A percentile compares a stretch with the other conserved stretches of the same genome.
Conservation (phyloP, 2,888 invertebrate genomes). For the Drosophila hamatofila region DNA sequence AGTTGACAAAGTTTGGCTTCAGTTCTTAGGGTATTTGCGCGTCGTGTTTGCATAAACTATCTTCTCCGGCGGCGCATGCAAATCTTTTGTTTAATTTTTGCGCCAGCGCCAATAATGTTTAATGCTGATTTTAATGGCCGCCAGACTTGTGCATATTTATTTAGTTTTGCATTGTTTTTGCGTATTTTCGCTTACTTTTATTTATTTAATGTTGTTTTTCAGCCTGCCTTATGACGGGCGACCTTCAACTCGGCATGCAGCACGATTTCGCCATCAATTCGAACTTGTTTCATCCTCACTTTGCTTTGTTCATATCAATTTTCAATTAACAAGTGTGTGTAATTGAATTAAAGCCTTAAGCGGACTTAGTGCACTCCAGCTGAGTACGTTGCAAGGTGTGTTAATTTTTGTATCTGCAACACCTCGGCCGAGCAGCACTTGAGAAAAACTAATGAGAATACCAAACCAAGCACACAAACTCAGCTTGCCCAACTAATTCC, state of each 20-base stretch:
- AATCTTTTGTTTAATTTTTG: slow-evolving; percentile 21
- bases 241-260: slow-evolving; percentile 60
- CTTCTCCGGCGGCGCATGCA: slow-evolving; percentile 7
- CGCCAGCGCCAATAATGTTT: slow-evolving; percentile 41
- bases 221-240: slow-evolving; percentile 22
- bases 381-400: slow-evolving; percentile 39
- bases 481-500: slow-evolving; percentile 65
- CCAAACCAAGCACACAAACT: slow-evolving; percentile 36
- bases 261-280: slow-evolving; percentile 62
- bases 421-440: slow-evolving; percentile 31
- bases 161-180: slow-evolving; percentile 52
- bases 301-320: slow-evolving; percentile 41
- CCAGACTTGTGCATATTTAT: slow-evolving; percentile 45
- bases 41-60: not conserved
- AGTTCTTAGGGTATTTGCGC: slow-evolving; percentile 17
- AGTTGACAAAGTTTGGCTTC: not conserved
- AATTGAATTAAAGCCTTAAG: slow-evolving; percentile 51
- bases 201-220: slow-evolving; percentile 5
- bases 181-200: slow-evolving; percentile 10
- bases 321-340: slow-evolving; percentile 51
- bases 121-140: slow-evolving; percentile 51
- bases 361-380: slow-evolving; percentile 44
- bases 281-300: slow-evolving; percentile 15
- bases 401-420: slow-evolving; percentile 49
- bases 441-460: slow-evolving; percentile 55